phyloP scores from a whole-genome alignment of 2,113 vertebrate genomes.

The rat (Rattus norvegicus) region GRCr8 NC_086026.1:125584001-125584500 shows the following conservation, averaged over 20 bases:
- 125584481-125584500: no score
- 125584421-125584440: not conserved
- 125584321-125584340: not conserved
- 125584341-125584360: not conserved
- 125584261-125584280: not conserved
- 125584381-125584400: not conserved
- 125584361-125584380: not conserved
- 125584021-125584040: not conserved
- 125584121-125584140: not conserved
- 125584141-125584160: not conserved
- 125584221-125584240: not conserved
- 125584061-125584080: not conserved
- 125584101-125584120: not conserved
- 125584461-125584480: not conserved
- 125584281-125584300: not conserved
- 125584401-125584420: not conserved
- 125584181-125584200: no score
- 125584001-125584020: not conserved
- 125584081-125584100: not conserved
- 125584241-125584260: no score
- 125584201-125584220: no score
- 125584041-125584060: not conserved
- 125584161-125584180: no score
- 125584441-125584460: not conserved
- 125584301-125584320: not conserved